Conservation (phyloP, 2,888 invertebrate species). For the Campaea margaritaria region DNA sequence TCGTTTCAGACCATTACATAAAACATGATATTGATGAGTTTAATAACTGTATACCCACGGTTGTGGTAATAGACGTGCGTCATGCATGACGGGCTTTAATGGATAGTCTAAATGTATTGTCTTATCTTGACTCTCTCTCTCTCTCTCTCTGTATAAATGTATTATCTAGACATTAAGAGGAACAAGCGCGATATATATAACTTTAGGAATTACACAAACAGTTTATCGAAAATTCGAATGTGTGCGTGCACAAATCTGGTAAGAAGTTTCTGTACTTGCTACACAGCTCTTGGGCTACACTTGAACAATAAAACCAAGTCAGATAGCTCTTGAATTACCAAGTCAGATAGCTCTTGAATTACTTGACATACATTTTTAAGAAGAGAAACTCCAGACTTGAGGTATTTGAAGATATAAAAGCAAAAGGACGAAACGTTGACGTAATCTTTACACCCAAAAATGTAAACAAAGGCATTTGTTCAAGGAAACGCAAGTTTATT, state of each 20-base stretch:
- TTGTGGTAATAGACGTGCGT: no score
- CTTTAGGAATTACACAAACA: no score
- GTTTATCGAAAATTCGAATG: background rate
- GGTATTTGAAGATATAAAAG: slow-evolving; percentile 38
- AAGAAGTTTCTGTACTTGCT: slow-evolving; percentile 34
- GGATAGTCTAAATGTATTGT: no score
- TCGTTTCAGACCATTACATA: no score
- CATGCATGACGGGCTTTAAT: no score
- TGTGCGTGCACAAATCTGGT: slow-evolving; percentile 1
- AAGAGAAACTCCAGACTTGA: slow-evolving; percentile 50
- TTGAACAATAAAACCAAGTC: slow-evolving; percentile 74
- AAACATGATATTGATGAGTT: no score
- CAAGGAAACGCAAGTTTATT: slow-evolving; percentile 9
- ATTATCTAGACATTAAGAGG: no score
- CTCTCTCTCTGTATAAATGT: no score
- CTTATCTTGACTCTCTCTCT: no score
- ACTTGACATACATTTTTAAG: slow-evolving; percentile 75
- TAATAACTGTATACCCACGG: no score
- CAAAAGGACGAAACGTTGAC: slow-evolving; percentile 19
- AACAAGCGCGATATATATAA: no score
- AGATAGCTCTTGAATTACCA: slow-evolving; percentile 67
- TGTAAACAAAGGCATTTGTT: slow-evolving; percentile 17
- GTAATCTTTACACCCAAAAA: slow-evolving; percentile 27
- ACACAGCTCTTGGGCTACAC: slow-evolving; percentile 42
- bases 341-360: slow-evolving; percentile 64